Base-by-base conservation (phyloP, 2,797 vertebrate species). In the Lepilemur ruficaudatus region DNA sequence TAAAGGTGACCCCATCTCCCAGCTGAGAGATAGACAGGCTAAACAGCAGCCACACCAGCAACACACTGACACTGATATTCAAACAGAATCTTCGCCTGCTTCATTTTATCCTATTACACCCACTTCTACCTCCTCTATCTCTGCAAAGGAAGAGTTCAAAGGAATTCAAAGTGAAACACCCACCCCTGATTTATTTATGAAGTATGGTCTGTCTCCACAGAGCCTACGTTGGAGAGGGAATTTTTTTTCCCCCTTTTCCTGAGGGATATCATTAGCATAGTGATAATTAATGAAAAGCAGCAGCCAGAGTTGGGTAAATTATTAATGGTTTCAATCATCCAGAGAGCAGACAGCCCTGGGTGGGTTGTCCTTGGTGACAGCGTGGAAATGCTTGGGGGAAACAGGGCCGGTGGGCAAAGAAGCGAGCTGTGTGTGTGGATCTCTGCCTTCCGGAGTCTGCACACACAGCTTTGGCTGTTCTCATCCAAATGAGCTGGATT, bases 321-420 rank as follows among this genome's bases (percentile, higher is more conserved):
- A 97, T 94, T 95, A 95, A 97, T 96, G 94, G 61, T 85, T 97
- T 97, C 95, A 96, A 67, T 97, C 95, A 97, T 89, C 80, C 67
- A 43, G 61, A 93, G 30, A 87, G 95, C 93, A 95, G 94, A 95
- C 92, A 96, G 80, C 18, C n/a, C 30, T 88, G 70, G 50, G 41
- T 63, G 89, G 84, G 48, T 41, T 97, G 92, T 96, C 79, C 52
- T 92, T 81, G 69, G 78, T 80, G 91, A 90, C 41, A 76, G 82
- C 25, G 7, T 10, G 52, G 32, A 90, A 88, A 32, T 82, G 52
- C 59, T 78, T 86, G 18, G 32, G 72, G 89, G 38, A 72, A 86
- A 81, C 8, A 32, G 72, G 23, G 15, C 55, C 0, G 2, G 7
- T 30, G 30, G 55, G 5, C 46, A 4, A 86, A 80, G 46, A 85